Evolutionary conservation across 1,140 invertebrate species (phyloP).

Genomic region (Zophobas morio): DNA sequence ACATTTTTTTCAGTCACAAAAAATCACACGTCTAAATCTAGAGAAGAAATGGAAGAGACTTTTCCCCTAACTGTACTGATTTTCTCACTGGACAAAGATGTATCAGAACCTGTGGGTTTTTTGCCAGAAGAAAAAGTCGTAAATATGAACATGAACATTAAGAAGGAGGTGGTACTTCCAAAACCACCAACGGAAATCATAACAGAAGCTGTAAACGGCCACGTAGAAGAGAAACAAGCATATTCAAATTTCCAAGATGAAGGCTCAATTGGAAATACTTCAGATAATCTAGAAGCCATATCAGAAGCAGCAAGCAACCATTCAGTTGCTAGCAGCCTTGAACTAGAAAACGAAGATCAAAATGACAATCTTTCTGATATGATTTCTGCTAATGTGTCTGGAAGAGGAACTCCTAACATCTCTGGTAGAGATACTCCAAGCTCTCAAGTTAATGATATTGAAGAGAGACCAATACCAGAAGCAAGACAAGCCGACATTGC

Average conservation of each 20-base stretch:
- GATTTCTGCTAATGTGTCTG: conserved; percentile 96
- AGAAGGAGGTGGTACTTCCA: conserved; percentile 47
- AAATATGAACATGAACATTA: conserved; percentile 54
- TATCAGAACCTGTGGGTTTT: conserved; percentile 77
- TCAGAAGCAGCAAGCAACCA: conserved; percentile 96
- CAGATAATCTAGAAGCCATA: conserved; percentile 94
- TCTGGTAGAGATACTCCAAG: conserved; percentile 94
- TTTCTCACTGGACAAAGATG: conserved; percentile 74
- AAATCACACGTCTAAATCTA: conserved; percentile 19
- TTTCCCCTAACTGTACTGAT: conserved; percentile 72
- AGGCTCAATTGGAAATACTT: conserved; percentile 88
- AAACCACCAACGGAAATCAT: conserved; percentile 25
- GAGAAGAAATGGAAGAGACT: conserved; percentile 14
- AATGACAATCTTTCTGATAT: conserved; percentile 94
- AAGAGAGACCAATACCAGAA: conserved; percentile 71
- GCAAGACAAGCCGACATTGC: conserved; percentile 69
- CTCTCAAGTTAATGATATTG: conserved; percentile 90
- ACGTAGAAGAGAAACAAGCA: conserved; percentile 43
- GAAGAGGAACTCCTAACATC: conserved; percentile 83
- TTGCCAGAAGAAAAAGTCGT: conserved; percentile 81
- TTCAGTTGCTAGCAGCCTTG: conserved; percentile 93
- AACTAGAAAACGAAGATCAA: conserved; percentile 88
- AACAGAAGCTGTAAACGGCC: conserved; percentile 16
- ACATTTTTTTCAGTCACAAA: conserved; percentile 33
- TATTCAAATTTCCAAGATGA: conserved; percentile 90